Conservation (phyloP, 2,113 vertebrate genomes). For the Eulacestoma nigropectus region DNA sequence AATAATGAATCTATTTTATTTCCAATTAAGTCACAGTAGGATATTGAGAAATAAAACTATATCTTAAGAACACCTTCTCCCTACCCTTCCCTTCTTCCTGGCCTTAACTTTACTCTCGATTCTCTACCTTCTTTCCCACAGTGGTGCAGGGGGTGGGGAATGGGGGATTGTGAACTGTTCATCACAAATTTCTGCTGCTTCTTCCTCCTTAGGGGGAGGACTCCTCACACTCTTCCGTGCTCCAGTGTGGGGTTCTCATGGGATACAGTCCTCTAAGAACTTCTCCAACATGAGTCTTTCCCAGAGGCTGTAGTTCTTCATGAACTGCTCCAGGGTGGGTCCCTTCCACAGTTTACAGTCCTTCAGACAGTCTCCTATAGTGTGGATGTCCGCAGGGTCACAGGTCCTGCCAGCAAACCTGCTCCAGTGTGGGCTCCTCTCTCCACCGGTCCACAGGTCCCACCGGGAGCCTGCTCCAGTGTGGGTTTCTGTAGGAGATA, state of each 20-base stretch:
- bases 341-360: background rate
- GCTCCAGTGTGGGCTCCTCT: background rate
- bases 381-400: background rate
- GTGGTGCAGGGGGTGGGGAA: background rate
- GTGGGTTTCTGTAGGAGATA: background rate
- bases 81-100: background rate
- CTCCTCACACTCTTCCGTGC: background rate
- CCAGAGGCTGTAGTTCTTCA: background rate
- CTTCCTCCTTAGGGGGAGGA: background rate
- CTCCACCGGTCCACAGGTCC: background rate
- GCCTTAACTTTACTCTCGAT: background rate
- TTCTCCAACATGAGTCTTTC: background rate
- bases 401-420: background rate
- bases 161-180: background rate
- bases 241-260: accelerated
- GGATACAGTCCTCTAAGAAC: background rate
- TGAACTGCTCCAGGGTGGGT: background rate
- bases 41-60: background rate
- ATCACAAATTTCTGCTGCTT: background rate
- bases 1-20: background rate
- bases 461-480: accelerated
- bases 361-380: background rate
- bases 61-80: background rate
- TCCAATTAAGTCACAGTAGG: background rate
- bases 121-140: background rate